Base-by-base conservation (phyloP, 1,140 invertebrate genomes). In the Trachymyrmex cornetzi region DNA sequence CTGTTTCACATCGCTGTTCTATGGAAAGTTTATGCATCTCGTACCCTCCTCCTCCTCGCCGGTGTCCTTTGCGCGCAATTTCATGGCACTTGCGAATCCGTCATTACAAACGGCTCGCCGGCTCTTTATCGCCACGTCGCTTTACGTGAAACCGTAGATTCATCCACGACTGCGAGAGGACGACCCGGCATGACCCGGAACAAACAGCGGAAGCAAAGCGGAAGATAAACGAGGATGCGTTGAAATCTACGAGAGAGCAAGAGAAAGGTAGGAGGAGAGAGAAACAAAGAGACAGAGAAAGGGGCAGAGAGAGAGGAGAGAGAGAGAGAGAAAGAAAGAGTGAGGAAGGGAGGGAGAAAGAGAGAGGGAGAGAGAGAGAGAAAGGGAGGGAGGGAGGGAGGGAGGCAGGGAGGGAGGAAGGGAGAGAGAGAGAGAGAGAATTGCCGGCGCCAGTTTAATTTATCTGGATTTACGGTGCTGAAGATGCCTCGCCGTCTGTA, bases 141-240 rank as follows among this genome's bases (percentile, higher is more conserved):
- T 86, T 86, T 59, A 72, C 69, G 57, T 89, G 89, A 89, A 89
- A 89, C 88, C 77, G 66, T 89, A 89, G 88, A 85, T 85, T 80
- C 67, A 67, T 85, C 66, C 44, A 59, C 69, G 80, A 82, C 80
- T 82, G 38, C 55, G 80, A 84, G 80, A 84, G 82, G 44, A 81
- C 77, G 55, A 61, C 69, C 38, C 34, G 34, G 53, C 24, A 55
- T 34, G 75, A 59, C 50, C 75, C 63, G 84, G 38, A 86, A 86
- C 88, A 88, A 67, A 71, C 71, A 53, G 61, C 24, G 27, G 48
- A 50, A 74, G 64, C 69, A 38, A 63, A 14, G n/a, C 59, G 53
- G 48, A 55, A 63, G 85, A 59, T 66, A 55, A 86, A 67, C 66
- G 59, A 66, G 82, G 77, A n/a, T 30, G 77, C 50, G 66, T 87